Evolutionary conservation across 2,113 vertebrate genomes (phyloP), one percentile per base, ranked within the genome.

Genomic region (Brachyhypopomus occidentalis): DNA sequence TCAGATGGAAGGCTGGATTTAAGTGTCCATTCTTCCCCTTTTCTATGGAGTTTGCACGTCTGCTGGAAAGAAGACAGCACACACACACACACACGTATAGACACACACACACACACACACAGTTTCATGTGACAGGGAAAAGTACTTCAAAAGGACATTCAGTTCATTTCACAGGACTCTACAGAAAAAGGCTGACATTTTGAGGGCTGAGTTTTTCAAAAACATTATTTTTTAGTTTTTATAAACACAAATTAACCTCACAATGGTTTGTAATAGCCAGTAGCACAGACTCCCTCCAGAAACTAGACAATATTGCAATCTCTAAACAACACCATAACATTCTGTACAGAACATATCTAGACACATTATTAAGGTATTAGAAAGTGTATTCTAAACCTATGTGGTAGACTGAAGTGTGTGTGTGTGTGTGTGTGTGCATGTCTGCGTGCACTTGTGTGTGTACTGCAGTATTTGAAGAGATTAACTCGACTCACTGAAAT

Each of bases 1-100:
- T 94, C 41, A 94, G 87, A 87, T 94, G 92, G 80, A 94, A 94
- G 62, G 92, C 90, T 14, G 88, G 91, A 81, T 93, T 94, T 80
- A 94, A 83, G 56, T 93, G 93, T 67, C 93, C 92, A 2, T 92
- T 93, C 87, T 90, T 92, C 22, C 83, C 89, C 60, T 92, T 93
- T 77, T 90, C 88, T 17, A 79, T 77, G 0, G 87, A 86, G 1
- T 41, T 86, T 34, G 90, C 85, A 25, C 79, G 63, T 86, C 92
- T 94, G 85, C 22, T 81, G 12, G 30, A 55, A 69, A 67, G 30
- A 34, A 60, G 75, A 75, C 16, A 1, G 5, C 7, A 75, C 27
- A 38, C 2, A 14, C 3, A 74, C 48, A 73, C 11, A 73, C 19
- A 48, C 3, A 20, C 1, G 63, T 23, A 72, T 2, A 80, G 11